Evolutionary conservation across 2,888 invertebrate genomes (phyloP).

Genomic region (Girardia tigrina): DNA sequence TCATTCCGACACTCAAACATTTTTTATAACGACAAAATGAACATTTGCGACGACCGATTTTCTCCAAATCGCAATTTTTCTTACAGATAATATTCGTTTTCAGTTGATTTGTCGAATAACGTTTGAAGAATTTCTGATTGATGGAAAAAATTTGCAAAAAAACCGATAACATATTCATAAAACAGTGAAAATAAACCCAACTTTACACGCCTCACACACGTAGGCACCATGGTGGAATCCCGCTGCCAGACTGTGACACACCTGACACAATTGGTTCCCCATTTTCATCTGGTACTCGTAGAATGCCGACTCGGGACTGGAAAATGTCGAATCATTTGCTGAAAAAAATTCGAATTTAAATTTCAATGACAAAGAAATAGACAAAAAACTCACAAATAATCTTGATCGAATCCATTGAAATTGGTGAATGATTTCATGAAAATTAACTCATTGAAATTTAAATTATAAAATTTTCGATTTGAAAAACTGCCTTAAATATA

Average conservation of each 20-base stretch:
- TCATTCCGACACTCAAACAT: conserved; percentile 31
- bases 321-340: background rate
- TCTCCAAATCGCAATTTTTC: conserved; percentile 25
- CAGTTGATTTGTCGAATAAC: conserved; percentile 20
- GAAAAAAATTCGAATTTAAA: background rate
- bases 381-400: background rate
- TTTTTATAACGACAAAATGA: conserved; percentile 32
- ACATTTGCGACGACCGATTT: conserved; percentile 25
- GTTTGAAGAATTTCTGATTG: conserved; percentile 35
- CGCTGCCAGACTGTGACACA: conserved; percentile 28
- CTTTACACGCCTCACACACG: conserved; percentile 34
- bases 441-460: background rate
- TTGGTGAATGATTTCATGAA: no score
- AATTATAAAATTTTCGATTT: background rate
- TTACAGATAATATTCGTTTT: background rate
- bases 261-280: conserved; percentile 33
- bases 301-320: conserved; percentile 34
- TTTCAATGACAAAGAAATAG: background rate
- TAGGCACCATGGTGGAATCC: conserved; percentile 35
- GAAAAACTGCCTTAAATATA: conserved; percentile 3
- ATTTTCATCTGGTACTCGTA: conserved; percentile 32
- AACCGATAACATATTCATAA: background rate
- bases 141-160: background rate
- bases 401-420: no score
- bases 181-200: no score